Conservation (phyloP, 2,113 vertebrate species). For the Paracanthobrama guichenoti region DNA sequence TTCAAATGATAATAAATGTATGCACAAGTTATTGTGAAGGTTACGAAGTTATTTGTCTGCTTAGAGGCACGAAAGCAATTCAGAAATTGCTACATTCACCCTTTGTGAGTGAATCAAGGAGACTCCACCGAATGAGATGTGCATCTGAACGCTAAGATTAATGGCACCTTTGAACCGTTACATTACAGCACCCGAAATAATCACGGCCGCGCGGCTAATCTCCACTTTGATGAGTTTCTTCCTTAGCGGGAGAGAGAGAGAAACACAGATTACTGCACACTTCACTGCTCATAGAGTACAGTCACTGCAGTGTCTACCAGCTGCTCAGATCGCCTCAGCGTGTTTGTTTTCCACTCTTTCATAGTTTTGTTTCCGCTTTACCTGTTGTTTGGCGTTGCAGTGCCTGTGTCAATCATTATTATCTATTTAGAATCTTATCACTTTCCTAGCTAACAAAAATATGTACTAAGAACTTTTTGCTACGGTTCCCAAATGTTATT, state of each 20-base stretch:
- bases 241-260: constrained; percentile 34
- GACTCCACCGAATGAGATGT: constrained; percentile 53
- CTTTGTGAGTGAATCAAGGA: constrained; percentile 41
- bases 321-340: not conserved
- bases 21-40: not conserved
- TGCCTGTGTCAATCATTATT: not conserved
- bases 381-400: not conserved
- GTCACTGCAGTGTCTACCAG: constrained; percentile 8
- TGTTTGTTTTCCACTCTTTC: not conserved
- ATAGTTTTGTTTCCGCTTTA: not conserved
- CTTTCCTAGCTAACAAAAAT: not conserved
- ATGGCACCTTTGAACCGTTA: constrained; percentile 52
- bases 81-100: constrained; percentile 40
- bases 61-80: constrained; percentile 31
- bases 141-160: constrained; percentile 53
- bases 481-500: too few species aligned
- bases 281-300: constrained; percentile 21
- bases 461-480: too few species aligned
- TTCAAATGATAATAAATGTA: not conserved
- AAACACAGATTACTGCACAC: constrained; percentile 34
- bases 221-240: constrained; percentile 38
- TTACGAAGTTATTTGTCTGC: constrained; percentile 32
- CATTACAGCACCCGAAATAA: constrained; percentile 50
- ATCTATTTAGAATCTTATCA: not conserved
- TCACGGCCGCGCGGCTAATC: constrained; percentile 41